phyloP scores from a whole-genome alignment of 2,888 invertebrate genomes.

The Dryobotodes eremita region DNA sequence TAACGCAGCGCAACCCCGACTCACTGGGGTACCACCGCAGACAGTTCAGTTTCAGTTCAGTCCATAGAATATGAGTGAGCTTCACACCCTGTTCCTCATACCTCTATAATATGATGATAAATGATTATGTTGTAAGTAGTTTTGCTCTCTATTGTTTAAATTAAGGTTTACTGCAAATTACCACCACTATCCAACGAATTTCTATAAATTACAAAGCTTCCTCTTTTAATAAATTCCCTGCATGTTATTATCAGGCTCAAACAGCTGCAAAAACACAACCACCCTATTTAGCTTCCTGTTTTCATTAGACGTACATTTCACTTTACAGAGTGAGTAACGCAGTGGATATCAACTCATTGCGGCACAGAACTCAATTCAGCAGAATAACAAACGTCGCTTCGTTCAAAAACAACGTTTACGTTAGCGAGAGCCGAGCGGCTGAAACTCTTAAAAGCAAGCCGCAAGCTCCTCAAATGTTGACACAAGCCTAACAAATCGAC shows the following conservation, averaged over 20 bases:
- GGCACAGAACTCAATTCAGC: constrained; percentile 57
- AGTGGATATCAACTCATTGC: constrained; percentile 50
- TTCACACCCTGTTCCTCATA: no score
- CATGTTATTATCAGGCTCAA: not conserved
- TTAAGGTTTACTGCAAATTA: no score
- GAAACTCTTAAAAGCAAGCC: constrained; percentile 63
- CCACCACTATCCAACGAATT: not conserved
- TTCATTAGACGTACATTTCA: constrained; percentile 29
- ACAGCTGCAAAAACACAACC: constrained; percentile 29
- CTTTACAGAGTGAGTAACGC: constrained; percentile 26
- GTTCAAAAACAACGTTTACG: constrained; percentile 62
- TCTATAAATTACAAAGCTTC: not conserved
- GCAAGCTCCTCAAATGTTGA: constrained; percentile 70
- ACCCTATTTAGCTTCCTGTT: constrained; percentile 17
- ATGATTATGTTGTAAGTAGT: not conserved
- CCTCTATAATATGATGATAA: not conserved
- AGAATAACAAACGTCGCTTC: constrained; percentile 63
- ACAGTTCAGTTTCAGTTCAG: no score
- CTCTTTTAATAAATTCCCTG: not conserved
- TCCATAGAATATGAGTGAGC: no score
- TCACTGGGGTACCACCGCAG: no score
- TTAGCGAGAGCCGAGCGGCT: constrained; percentile 48
- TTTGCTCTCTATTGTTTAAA: not conserved
- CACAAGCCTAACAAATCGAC: constrained; percentile 71
- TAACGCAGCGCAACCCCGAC: no score